Percentiles rank a stretch among this genome's conserved stretches.
Conservation (phyloP, 1,140 invertebrate genomes). For the Piezodorus guildinii region DNA sequence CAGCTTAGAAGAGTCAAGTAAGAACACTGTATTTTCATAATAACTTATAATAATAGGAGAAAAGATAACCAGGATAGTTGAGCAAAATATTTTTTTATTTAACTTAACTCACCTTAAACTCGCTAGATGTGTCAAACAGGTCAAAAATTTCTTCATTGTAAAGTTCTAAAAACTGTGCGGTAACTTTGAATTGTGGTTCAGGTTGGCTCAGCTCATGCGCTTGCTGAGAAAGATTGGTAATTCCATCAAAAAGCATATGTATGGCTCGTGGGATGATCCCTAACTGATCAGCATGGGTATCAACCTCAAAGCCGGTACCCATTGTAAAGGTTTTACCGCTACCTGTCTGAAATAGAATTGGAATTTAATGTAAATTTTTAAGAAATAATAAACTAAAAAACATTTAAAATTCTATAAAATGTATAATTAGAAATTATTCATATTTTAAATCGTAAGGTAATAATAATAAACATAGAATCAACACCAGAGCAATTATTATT, state of each 20-base stretch:
- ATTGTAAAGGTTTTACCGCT: conserved; percentile 98
- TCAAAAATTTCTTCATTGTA: conserved; percentile 96
- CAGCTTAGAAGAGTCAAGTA: too few species aligned
- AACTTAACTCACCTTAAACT: conserved; percentile 27
- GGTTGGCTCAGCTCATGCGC: conserved; percentile 47
- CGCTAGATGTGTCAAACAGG: conserved; percentile 62
- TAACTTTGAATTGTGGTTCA: conserved; percentile 66
- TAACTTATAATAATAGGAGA: too few species aligned
- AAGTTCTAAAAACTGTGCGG: conserved; percentile 80
- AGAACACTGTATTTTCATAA: too few species aligned
- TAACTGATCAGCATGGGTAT: conserved; percentile 52
- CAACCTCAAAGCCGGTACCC: conserved; percentile 93
- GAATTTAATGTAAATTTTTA: too few species aligned
- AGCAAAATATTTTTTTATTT: too few species aligned
- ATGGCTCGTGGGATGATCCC: conserved; percentile 93
- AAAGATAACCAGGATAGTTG: too few species aligned
- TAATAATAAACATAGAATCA: too few species aligned
- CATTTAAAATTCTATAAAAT: too few species aligned
- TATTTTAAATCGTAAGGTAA: too few species aligned
- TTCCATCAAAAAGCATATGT: conserved; percentile 75
- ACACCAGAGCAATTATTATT: too few species aligned
- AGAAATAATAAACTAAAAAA: too few species aligned
- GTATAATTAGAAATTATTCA: too few species aligned
- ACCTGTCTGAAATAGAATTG: conserved; percentile 54
- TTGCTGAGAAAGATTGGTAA: conserved; percentile 48